A percentile compares a stretch with the other conserved stretches of the same genome.
Conservation (phyloP, 2,797 vertebrate genomes). For the Syndactyla subalaris region DNA sequence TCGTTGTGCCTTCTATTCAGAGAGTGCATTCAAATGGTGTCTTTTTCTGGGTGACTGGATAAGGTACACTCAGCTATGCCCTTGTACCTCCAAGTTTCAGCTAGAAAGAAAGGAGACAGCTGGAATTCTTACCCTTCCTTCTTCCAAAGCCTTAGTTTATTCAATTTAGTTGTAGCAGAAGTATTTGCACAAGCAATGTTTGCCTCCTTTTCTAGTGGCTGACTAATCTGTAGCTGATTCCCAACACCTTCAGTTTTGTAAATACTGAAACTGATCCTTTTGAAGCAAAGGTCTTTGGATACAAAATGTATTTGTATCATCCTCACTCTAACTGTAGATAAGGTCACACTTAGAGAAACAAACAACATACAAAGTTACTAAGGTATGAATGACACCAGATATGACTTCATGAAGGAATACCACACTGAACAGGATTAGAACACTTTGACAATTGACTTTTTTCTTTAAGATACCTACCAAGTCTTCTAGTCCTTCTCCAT, state of each 20-base stretch:
- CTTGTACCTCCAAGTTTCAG: slow-evolving; percentile 10
- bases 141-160: not conserved
- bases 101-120: slow-evolving; percentile 9
- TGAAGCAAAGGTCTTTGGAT: not conserved
- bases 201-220: not conserved
- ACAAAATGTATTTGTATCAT: not conserved
- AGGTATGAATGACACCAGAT: not conserved
- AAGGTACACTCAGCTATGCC: slow-evolving; percentile 21
- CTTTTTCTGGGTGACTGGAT: slow-evolving; percentile 47
- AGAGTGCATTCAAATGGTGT: slow-evolving; percentile 38
- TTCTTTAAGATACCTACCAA: not conserved
- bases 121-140: slow-evolving; percentile 11
- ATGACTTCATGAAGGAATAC: not conserved
- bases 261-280: not conserved
- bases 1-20: slow-evolving; percentile 22
- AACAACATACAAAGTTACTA: not conserved
- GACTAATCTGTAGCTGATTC: not conserved
- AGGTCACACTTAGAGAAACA: not conserved
- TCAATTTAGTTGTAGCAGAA: not conserved
- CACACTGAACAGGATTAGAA: not conserved
- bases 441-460: not conserved
- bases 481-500: not conserved
- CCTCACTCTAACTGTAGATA: not conserved
- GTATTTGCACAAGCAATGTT: not conserved
- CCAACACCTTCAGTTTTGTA: not conserved